These are phyloP conservation scores for Indri indri DNA, from an alignment of 2,113 vertebrate genomes.

Conservation along the genomic window DNA sequence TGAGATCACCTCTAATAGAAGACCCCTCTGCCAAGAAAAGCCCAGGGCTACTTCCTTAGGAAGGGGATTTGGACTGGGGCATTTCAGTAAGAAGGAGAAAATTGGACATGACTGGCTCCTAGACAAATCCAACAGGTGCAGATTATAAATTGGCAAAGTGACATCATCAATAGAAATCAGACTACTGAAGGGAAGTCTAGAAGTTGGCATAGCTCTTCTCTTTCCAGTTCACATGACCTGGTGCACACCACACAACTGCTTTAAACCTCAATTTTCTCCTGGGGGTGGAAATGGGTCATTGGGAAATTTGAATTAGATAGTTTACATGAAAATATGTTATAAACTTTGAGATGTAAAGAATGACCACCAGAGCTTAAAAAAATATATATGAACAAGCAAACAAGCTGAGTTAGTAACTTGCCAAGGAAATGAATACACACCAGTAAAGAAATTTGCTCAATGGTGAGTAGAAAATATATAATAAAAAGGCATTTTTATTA, in stretches of 20 bases:
- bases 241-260: not conserved
- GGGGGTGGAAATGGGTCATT: not conserved
- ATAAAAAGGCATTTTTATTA: not conserved
- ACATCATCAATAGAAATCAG: not conserved
- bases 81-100: not conserved
- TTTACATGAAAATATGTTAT: not conserved
- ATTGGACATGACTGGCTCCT: not conserved
- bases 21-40: not conserved
- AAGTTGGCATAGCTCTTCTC: not conserved
- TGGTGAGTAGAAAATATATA: not conserved
- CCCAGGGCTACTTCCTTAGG: not conserved
- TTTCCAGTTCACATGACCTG: not conserved
- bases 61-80: not conserved
- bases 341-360: slow-evolving; percentile 14
- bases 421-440: not conserved
- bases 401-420: not conserved
- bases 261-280: not conserved
- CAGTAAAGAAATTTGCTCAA: not conserved
- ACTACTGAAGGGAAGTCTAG: not conserved
- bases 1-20: not conserved
- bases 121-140: not conserved
- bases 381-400: not conserved
- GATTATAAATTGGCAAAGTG: not conserved
- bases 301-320: not conserved
- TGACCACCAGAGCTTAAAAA: not conserved